Conservation (phyloP, 1,140 invertebrate genomes). For the Drosophila tani region DNA sequence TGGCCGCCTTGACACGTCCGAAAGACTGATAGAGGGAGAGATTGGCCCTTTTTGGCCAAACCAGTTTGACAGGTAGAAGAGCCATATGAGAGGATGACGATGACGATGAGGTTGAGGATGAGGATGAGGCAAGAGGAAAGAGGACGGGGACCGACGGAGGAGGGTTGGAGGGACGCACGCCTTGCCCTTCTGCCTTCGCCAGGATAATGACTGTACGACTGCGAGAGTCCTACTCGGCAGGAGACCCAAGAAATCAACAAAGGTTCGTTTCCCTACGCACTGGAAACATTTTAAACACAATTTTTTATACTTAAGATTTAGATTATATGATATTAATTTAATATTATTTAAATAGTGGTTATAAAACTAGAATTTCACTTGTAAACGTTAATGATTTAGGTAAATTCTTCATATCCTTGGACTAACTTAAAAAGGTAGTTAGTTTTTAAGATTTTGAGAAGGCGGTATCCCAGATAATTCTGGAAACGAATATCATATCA, state of each 20-base stretch:
- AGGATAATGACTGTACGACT: constrained; percentile 78
- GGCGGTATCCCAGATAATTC: too few species aligned
- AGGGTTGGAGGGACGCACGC: constrained; percentile 57
- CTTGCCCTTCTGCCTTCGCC: constrained; percentile 45
- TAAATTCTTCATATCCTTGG: too few species aligned
- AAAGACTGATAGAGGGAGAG: constrained; percentile 57
- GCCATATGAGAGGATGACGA: constrained; percentile 9
- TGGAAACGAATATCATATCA: too few species aligned
- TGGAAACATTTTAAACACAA: neutral
- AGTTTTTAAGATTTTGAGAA: too few species aligned
- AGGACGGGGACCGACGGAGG: constrained; percentile 6
- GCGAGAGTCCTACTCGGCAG: constrained; percentile 27
- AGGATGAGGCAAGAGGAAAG: neutral
- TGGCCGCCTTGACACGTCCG: constrained; percentile 72
- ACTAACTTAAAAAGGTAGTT: too few species aligned
- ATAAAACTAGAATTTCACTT: too few species aligned
- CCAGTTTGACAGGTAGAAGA: constrained; percentile 75
- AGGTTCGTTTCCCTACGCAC: constrained; percentile 29
- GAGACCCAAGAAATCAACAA: constrained; percentile 45
- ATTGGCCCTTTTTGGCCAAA: constrained; percentile 72
- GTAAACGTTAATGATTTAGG: too few species aligned
- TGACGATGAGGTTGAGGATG: neutral
- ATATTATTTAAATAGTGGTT: too few species aligned
- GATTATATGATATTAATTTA: neutral
- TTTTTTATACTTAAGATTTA: neutral